Percentiles rank a stretch among this genome's conserved stretches.
phyloP scores from a whole-genome alignment of 1,140 invertebrate species.

The Andrena cerasifolii region DNA sequence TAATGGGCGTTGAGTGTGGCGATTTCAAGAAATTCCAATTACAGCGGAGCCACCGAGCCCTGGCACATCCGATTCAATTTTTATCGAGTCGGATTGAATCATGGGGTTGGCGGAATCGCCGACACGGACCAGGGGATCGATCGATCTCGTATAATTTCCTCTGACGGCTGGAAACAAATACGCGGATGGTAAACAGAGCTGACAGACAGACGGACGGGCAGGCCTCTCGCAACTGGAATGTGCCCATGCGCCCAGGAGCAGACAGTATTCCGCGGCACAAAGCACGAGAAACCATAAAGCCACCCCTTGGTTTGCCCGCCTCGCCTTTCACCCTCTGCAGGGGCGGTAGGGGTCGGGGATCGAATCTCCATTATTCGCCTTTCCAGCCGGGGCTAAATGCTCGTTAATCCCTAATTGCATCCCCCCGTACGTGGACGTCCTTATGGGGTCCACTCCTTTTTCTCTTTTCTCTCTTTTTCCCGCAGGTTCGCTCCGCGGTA shows the following conservation, averaged over 20 bases:
- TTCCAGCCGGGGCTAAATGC: slow-evolving; percentile 45
- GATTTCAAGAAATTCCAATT: too few species aligned
- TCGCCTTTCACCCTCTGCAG: slow-evolving; percentile 31
- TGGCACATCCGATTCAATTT: not conserved
- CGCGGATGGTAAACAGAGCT: slow-evolving; percentile 33
- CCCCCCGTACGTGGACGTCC: slow-evolving; percentile 2
- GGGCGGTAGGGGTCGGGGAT: not conserved
- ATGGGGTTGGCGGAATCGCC: not conserved
- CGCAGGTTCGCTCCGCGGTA: not conserved
- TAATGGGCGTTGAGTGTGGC: too few species aligned
- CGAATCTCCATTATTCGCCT: slow-evolving; percentile 56
- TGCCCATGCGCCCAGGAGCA: slow-evolving; percentile 36
- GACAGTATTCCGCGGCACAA: slow-evolving; percentile 50
- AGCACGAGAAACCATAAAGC: slow-evolving; percentile 59
- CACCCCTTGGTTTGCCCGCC: slow-evolving; percentile 17
- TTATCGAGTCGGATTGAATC: not conserved
- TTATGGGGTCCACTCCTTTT: not conserved
- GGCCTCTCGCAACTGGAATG: slow-evolving; percentile 13
- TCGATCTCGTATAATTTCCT: slow-evolving; percentile 41
- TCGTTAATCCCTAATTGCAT: slow-evolving; percentile 55
- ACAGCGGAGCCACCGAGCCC: too few species aligned
- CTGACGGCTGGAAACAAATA: slow-evolving; percentile 37
- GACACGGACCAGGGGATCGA: not conserved
- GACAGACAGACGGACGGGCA: slow-evolving; percentile 25
- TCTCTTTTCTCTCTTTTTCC: not conserved